Evolutionary conservation across 2,113 vertebrate species (phyloP).

Genomic region (Poicephalus meyeri): DNA sequence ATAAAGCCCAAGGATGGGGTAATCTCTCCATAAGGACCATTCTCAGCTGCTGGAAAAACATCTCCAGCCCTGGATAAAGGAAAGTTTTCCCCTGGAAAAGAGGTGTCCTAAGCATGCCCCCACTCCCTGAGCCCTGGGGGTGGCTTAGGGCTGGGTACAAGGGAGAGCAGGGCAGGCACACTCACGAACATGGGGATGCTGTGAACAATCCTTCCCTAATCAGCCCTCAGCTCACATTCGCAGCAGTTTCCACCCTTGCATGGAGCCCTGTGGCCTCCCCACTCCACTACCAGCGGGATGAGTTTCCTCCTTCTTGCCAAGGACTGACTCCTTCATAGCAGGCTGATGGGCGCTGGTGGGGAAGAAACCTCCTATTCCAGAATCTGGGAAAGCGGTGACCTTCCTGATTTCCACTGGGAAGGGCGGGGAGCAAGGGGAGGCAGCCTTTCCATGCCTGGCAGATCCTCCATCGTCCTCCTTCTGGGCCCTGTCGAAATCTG

Average conservation of each 20-base stretch:
- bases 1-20: not conserved
- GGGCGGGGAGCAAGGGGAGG: not conserved
- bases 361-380: not conserved
- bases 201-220: not conserved
- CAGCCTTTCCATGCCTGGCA: not conserved
- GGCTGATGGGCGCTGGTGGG: not conserved
- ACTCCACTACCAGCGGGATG: not conserved
- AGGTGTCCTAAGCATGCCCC: not conserved
- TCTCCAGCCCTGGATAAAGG: not conserved
- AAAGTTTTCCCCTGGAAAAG: not conserved
- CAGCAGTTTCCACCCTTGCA: not conserved
- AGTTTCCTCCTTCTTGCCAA: not conserved
- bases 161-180: not conserved
- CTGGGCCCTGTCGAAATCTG: not conserved
- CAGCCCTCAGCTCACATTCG: slow-evolving; percentile 33
- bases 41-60: not conserved
- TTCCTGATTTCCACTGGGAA: not conserved
- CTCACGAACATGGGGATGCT: not conserved
- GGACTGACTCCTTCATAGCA: rapidly evolving
- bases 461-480: not conserved
- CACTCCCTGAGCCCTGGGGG: rapidly evolving
- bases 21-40: not conserved
- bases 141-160: not conserved
- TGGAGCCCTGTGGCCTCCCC: not conserved
- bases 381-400: not conserved